A percentile compares a stretch with the other conserved stretches of the same genome.
Conservation (phyloP, 2,797 vertebrate species). For the Mormyrus proboscirostris region DNA sequence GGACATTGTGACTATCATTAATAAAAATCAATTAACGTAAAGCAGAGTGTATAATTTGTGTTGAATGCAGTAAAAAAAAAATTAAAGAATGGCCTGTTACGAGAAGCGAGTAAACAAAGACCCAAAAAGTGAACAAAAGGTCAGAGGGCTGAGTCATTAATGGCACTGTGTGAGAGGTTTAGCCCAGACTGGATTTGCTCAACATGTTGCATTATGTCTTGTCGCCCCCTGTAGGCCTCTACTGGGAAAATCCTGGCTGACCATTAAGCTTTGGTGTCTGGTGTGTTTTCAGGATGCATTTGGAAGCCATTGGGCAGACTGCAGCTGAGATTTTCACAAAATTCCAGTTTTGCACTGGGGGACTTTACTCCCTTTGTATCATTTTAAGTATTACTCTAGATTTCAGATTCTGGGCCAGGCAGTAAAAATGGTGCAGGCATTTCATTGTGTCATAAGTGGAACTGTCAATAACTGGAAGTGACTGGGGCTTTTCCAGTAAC, state of each 20-base stretch:
- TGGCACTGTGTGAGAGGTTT: neutral
- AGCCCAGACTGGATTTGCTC: neutral
- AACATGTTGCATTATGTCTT: conserved; percentile 3
- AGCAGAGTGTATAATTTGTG: neutral
- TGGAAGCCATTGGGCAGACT: neutral
- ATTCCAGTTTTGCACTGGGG: neutral
- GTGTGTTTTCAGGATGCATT: neutral
- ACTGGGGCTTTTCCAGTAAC: conserved; percentile 50
- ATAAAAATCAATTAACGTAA: neutral
- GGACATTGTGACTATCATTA: neutral
- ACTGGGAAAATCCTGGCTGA: neutral
- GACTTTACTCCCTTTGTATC: neutral
- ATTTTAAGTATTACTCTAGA: neutral
- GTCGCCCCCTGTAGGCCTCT: conserved; percentile 12
- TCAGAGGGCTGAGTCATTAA: neutral
- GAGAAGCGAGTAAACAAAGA: neutral
- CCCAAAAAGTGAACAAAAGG: neutral
- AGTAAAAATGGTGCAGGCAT: neutral
- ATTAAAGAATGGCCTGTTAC: neutral
- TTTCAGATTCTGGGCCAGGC: conserved; percentile 1
- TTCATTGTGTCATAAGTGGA: conserved; percentile 36
- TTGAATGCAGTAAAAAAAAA: neutral
- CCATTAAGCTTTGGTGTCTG: neutral
- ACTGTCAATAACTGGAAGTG: conserved; percentile 24
- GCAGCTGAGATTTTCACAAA: neutral